These are phyloP conservation scores for Lepidochrysops patricia DNA, from an alignment of 2,888 invertebrate genomes.

Conservation along the genomic window DNA sequence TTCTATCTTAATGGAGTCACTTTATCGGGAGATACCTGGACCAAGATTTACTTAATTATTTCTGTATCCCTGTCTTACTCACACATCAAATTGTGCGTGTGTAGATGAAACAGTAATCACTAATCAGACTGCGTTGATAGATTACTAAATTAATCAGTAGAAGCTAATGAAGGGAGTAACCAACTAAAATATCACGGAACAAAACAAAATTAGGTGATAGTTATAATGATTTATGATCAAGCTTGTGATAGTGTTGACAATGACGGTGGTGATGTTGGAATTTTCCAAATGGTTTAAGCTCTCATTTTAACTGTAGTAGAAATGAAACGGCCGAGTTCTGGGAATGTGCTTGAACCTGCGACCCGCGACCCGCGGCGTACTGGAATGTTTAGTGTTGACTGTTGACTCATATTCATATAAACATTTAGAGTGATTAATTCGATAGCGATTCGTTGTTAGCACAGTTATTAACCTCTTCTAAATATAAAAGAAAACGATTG, in stretches of 20 bases:
- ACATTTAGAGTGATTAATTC: background rate
- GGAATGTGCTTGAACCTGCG: slow-evolving; percentile 1
- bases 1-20: background rate
- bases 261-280: background rate
- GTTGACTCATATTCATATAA: background rate
- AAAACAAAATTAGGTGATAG: too few species aligned
- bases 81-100: too few species aligned
- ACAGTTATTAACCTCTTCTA: too few species aligned
- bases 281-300: background rate
- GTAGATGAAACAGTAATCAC: too few species aligned
- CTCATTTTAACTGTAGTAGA: background rate
- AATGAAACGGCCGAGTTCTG: background rate
- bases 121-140: too few species aligned
- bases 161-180: too few species aligned
- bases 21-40: background rate
- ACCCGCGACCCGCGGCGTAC: background rate
- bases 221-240: too few species aligned
- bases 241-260: background rate
- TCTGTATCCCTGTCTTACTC: too few species aligned
- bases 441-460: background rate
- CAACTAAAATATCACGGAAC: too few species aligned
- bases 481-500: too few species aligned
- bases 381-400: background rate
- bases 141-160: too few species aligned
- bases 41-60: too few species aligned